Base-by-base conservation (phyloP, 2,888 invertebrate species). In the Plebejus anna region DNA sequence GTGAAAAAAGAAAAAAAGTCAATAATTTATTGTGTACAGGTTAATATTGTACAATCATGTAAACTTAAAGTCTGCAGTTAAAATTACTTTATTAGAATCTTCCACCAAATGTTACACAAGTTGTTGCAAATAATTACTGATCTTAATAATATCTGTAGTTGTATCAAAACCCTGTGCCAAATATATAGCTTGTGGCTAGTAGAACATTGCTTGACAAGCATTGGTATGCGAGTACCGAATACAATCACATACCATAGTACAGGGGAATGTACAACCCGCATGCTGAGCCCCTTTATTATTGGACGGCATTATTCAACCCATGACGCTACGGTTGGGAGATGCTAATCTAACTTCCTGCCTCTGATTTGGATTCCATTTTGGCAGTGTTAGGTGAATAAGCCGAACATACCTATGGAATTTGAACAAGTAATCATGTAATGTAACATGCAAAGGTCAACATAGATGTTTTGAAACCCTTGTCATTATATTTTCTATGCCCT, bases 181-280 rank as follows among this genome's bases (percentile, higher is more conserved):
- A 28, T 61, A 3, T 28, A 22, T 9, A 9, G 61, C 22, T 61
- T 61, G 22, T 61, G 6, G 61, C 28, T 22, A 59, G 61, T 61
- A 66, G 13, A 36, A 66, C 66, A 6, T 13, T 16, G 66, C 66
- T 66, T 66, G 66, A 66, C 66, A 36, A 66, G 77, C 79, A 76
- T 70, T 71, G 78, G 79, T 79, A 82, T 80, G 80, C 81, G 77
- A 79, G 78, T 78, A 78, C 77, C 85, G 47, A 83, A 84, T 88
- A 86, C 87, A 85, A 87, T 88, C 85, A 88, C 90, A 87, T 90
- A 86, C 88, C 90, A 81, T 90, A 88, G 89, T 89, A 90, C 87
- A 88, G 85, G 81, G 84, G 82, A 88, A 78, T 78, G 77, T 76
- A 77, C 71, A 79, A 82, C 92, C 91, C 91, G 90, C 89, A 91